Conservation (phyloP, 2,888 invertebrate species). For the Eueremaeus valkanovi region DNA sequence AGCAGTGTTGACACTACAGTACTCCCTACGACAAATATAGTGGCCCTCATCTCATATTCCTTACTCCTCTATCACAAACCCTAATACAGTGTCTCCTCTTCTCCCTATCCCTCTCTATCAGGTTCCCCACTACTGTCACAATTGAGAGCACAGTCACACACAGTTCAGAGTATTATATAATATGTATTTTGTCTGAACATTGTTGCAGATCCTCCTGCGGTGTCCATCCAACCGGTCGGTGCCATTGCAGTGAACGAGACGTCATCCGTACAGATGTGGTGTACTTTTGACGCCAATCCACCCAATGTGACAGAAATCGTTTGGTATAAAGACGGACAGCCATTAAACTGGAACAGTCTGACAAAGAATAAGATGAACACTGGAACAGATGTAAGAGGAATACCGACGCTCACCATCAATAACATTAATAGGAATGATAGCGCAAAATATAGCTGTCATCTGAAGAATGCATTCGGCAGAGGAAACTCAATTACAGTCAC, state of each 20-base stretch:
- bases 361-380: conserved; percentile 21
- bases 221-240: conserved; percentile 64
- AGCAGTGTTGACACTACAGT: neutral
- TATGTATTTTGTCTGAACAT: neutral
- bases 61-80: neutral
- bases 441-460: conserved; percentile 76
- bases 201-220: conserved; percentile 69
- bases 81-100: neutral
- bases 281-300: conserved; percentile 81
- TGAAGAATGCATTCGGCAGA: conserved; percentile 73
- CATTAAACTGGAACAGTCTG: conserved; percentile 46
- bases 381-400: conserved; percentile 63
- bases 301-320: conserved; percentile 67
- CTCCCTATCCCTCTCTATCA: neutral
- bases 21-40: neutral
- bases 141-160: neutral
- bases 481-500: conserved; percentile 69
- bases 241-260: conserved; percentile 76
- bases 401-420: conserved; percentile 68
- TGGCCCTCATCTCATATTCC: neutral
- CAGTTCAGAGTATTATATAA: neutral
- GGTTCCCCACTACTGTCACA: neutral
- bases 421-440: conserved; percentile 71
- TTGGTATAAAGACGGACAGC: conserved; percentile 59
- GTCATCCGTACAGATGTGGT: conserved; percentile 67